Evolutionary conservation across 2,113 vertebrate species (phyloP), one percentile per base, ranked within the genome.

Genomic region (Salvelinus alpinus): DNA sequence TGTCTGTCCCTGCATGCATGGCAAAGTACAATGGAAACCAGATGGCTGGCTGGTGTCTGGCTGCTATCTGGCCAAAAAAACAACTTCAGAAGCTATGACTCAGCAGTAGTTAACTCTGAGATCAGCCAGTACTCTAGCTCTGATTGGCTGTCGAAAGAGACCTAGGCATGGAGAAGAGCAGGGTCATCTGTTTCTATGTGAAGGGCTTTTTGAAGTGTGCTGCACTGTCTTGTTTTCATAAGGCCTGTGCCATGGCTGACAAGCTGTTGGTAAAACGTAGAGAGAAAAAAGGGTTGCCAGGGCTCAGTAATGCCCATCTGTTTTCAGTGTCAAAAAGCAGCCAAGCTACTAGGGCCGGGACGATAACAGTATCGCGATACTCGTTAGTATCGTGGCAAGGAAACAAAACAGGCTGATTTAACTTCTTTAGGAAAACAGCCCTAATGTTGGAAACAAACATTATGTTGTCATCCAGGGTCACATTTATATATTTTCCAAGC

Each of bases 111-210:
- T 13, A 70, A 73, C 31, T 71, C 64, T 73, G 62, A 31, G 73
- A 83, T 79, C 75, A 71, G 71, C 29, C 77, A 79, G 76, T 79
- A 54, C n/a, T 18, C 64, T 62, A 80, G 60, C 62, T 71, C 78
- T 85, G 77, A 84, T 83, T 85, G 82, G 86, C 74, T 81, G 79
- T 59, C 64, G 64, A 77, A n/a, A 54, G 78, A 13, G 82, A 82
- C 82, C 85, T 62, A 64, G 78, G 78, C 72, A 72, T 51, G 27
- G 72, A 78, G 86, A 80, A 80, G 67, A 78, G 74, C 25, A 70
- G 84, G 77, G 80, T 90, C 85, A 76, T 83, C 90, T 94, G 90
- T 87, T 82, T 77, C 85, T 75, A 75, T 82, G 89, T 88, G 89
- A 90, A 80, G 38, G 5, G 5, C 22, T 67, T 73, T 81, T 76